A percentile compares a stretch with the other conserved stretches of the same genome.
Evolutionary conservation across 2,113 vertebrate species (phyloP).

Genomic region (Heloderma charlesbogerti): DNA sequence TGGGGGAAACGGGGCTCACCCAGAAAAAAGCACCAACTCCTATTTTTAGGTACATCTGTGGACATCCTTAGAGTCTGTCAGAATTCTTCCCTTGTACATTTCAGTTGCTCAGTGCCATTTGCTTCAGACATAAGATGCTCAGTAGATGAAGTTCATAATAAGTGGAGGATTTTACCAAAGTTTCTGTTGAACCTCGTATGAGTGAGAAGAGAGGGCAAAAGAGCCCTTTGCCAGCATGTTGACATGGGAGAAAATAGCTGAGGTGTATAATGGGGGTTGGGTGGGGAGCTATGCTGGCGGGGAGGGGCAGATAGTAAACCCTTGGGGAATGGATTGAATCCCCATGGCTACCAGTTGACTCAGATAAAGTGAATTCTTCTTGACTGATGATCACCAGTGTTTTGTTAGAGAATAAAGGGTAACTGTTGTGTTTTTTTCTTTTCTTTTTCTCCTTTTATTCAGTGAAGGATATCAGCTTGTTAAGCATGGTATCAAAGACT

Average conservation of each 20-base stretch:
- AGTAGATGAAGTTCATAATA: neutral
- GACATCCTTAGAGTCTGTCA: neutral
- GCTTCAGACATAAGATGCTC: neutral
- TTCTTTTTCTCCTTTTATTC: conserved; percentile 44
- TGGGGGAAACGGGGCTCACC: neutral
- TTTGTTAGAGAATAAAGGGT: conserved; percentile 16
- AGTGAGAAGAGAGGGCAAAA: neutral
- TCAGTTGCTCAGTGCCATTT: neutral
- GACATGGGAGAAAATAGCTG: neutral
- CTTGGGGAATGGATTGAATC: neutral
- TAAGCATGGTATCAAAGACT: conserved; percentile 90
- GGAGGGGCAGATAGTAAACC: neutral
- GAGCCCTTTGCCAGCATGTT: neutral
- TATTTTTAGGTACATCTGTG: neutral
- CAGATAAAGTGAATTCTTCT: neutral
- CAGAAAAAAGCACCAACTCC: neutral
- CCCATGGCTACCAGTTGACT: neutral
- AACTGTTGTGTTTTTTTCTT: conserved; percentile 45
- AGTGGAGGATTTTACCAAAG: neutral
- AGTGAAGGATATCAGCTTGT: conserved; percentile 87
- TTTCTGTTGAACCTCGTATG: neutral
- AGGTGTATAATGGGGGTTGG: neutral
- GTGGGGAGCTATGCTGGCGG: neutral
- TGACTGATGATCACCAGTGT: neutral
- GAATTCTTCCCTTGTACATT: neutral